phyloP scores from a whole-genome alignment of 2,888 invertebrate species.

The Agrilus biguttatus region DNA sequence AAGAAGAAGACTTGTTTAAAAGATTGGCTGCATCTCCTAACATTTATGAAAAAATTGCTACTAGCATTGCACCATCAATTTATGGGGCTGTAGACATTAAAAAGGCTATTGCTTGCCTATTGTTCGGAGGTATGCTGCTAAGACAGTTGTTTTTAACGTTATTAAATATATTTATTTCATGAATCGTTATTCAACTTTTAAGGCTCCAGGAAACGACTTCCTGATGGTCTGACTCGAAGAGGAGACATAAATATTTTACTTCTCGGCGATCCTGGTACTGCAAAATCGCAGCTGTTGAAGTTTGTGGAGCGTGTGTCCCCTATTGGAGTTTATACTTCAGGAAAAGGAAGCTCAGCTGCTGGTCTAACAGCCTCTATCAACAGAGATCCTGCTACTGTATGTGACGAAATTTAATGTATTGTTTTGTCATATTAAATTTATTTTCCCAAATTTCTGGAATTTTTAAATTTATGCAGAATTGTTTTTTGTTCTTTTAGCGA shows the following conservation, averaged over 20 bases:
- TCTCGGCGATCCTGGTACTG: slow-evolving; percentile 97
- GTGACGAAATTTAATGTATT: slow-evolving; percentile 17
- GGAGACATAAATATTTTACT: slow-evolving; percentile 94
- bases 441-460: neutral
- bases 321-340: slow-evolving; percentile 93
- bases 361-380: slow-evolving; percentile 96
- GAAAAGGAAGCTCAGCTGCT: slow-evolving; percentile 99
- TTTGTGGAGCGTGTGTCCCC: slow-evolving; percentile 93
- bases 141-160: neutral
- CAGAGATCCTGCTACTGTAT: slow-evolving; percentile 81
- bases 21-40: slow-evolving; percentile 73
- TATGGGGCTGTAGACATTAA: slow-evolving; percentile 91
- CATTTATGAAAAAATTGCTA: slow-evolving; percentile 76
- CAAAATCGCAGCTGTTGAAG: slow-evolving; percentile 95
- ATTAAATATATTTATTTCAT: no score
- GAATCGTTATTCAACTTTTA: slow-evolving; percentile 4
- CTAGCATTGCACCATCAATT: slow-evolving; percentile 93
- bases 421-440: neutral
- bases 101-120: slow-evolving; percentile 85
- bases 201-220: slow-evolving; percentile 72
- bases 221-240: slow-evolving; percentile 88
- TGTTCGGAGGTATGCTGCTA: slow-evolving; percentile 66
- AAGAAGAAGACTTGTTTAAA: slow-evolving; percentile 71
- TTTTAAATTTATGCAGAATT: no score
- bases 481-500: slow-evolving; percentile 40